Base-by-base conservation (phyloP, 2,797 vertebrate species). In the Furcifer pardalis region DNA sequence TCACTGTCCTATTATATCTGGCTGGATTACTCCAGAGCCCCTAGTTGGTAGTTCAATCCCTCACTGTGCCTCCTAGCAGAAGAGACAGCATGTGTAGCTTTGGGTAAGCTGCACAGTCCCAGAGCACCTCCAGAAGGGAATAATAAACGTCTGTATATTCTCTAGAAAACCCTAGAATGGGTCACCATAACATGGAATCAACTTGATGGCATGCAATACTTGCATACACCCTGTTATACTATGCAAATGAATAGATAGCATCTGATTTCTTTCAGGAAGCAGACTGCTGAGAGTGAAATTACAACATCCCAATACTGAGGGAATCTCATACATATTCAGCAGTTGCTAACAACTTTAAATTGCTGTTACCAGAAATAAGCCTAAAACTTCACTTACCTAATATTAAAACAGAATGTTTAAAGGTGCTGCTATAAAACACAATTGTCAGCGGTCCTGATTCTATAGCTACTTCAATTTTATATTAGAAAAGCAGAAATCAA, bases 401-500 rank as follows among this genome's bases (percentile, higher is more conserved):
- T 86, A 79, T 91, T 87, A 87, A 56, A 83, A 81, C 79, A 90
- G 82, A 81, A 87, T 88, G 90, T 87, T 84, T 84, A 83, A 89
- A 87, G 74, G 75, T 56, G 77, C 27, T 71, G 63, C 81, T 87
- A 71, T 85, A 86, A 92, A 94, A 87, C 69, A 93, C 82, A 88
- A 65, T 75, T 86, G 91, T 90, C 90, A 92, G 81, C 92, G 92
- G 86, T 77, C 84, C 6, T 37, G 82, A 90, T 93, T 81, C 46
- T 82, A 89, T 79, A 90, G 73, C 77, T 83, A 83, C 91, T 65
- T 91, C 42, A 81, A 74, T 86, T 84, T 89, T 90, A 88, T 88
- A 89, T 84, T 85, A 90, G 91, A 93, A 91, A 91, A 85, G 89
- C 91, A 62, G 87, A 86, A 92, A 89, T 89, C 74, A 91, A 87